Percentiles rank a stretch among this genome's conserved stretches.
phyloP scores from a whole-genome alignment of 2,888 invertebrate species.

The Elaeidobius kamerunicus region DNA sequence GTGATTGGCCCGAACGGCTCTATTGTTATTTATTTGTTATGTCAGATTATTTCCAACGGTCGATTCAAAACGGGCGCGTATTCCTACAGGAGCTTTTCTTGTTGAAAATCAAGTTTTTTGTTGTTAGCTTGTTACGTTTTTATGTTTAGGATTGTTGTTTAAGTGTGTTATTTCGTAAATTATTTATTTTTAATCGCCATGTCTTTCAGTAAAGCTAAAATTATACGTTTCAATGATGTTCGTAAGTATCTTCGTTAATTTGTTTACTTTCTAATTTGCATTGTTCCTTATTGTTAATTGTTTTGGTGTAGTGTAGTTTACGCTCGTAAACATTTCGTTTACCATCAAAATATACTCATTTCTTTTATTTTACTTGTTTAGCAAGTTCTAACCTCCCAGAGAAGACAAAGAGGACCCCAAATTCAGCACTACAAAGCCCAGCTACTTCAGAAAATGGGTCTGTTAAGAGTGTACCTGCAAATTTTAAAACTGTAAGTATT shows the following conservation, averaged over 20 bases:
- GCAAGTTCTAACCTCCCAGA: constrained; percentile 12
- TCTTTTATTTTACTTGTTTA: too few relatives aligned
- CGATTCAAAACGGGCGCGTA: too few relatives aligned
- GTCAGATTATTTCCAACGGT: constrained; percentile 2
- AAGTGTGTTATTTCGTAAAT: neutral
- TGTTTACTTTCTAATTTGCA: neutral
- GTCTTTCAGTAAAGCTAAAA: constrained; percentile 58
- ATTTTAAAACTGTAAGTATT: constrained; percentile 47
- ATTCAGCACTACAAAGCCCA: constrained; percentile 47
- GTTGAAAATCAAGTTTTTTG: too few relatives aligned
- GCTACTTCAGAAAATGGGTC: constrained; percentile 38
- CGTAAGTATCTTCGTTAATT: constrained; percentile 47
- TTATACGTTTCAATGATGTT: constrained; percentile 56
- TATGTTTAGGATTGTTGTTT: neutral
- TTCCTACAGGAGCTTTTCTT: too few relatives aligned
- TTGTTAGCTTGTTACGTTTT: neutral
- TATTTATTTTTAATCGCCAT: constrained; percentile 38
- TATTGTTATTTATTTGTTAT: constrained; percentile 4
- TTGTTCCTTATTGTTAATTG: too few relatives aligned
- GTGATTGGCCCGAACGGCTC: neutral
- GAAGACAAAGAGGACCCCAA: constrained; percentile 34
- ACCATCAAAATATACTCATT: too few relatives aligned
- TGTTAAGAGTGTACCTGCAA: constrained; percentile 35
- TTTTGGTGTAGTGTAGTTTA: too few relatives aligned
- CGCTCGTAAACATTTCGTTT: too few relatives aligned